A percentile compares a stretch with the other conserved stretches of the same genome.
Conservation (phyloP, 2,113 vertebrate species). For the Phalacrocorax pelagicus region DNA sequence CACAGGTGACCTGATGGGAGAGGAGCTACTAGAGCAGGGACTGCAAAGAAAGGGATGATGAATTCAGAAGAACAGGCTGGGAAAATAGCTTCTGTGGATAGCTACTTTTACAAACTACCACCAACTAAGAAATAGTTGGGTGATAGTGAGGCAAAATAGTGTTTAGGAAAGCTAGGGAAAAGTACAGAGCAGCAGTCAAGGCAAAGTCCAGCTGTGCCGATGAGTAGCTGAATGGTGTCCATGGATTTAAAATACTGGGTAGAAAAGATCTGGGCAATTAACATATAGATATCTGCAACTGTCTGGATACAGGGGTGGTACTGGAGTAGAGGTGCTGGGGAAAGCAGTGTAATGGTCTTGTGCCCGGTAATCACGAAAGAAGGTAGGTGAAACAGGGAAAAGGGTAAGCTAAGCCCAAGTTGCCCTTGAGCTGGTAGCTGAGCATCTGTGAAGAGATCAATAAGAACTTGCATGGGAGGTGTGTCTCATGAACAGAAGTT, state of each 20-base stretch:
- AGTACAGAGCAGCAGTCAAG: not conserved
- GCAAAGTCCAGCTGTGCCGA: not conserved
- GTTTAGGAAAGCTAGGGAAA: not conserved
- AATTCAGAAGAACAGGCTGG: not conserved
- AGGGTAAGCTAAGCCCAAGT: not conserved
- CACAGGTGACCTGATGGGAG: not conserved
- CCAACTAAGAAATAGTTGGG: not conserved
- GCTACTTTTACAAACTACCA: not conserved
- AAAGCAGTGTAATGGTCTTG: not conserved
- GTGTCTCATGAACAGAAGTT: not conserved
- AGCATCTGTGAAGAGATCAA: not conserved
- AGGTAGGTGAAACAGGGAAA: not conserved
- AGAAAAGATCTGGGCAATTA: not conserved
- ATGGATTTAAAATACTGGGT: not conserved
- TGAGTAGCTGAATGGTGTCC: not conserved
- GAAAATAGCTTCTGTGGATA: not conserved
- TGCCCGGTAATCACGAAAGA: not conserved
- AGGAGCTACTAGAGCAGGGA: not conserved
- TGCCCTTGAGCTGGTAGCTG: not conserved
- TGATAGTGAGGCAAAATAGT: not conserved
- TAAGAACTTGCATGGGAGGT: not conserved
- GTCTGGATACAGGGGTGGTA: not conserved
- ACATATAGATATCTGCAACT: not conserved
- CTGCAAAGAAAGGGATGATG: not conserved
- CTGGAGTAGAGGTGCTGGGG: not conserved